Conservation (phyloP, 2,113 vertebrate species). For the Hyperoodon ampullatus region DNA sequence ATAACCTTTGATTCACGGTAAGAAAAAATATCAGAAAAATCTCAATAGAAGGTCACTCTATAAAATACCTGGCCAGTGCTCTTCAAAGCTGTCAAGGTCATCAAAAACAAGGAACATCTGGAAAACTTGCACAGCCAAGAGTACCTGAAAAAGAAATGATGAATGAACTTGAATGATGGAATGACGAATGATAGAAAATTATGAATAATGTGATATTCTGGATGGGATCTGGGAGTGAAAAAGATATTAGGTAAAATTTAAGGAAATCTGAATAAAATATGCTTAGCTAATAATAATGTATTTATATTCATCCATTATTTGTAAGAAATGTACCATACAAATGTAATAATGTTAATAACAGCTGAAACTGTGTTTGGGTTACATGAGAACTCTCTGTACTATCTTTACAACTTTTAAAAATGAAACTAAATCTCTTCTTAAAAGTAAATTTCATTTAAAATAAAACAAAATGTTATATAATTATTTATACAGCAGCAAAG, state of each 20-base stretch:
- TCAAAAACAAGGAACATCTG: background rate
- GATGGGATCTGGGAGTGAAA: background rate
- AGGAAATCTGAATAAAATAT: background rate
- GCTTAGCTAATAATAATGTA: background rate
- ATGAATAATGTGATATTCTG: background rate
- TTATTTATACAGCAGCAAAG: background rate
- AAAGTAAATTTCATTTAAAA: background rate
- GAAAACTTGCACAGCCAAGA: background rate
- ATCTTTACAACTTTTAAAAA: background rate
- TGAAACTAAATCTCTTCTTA: background rate
- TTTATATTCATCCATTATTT: background rate
- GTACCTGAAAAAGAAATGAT: background rate
- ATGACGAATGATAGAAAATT: background rate
- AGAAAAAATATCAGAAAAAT: background rate
- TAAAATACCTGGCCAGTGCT: background rate
- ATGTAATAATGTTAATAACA: background rate
- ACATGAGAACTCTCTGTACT: background rate
- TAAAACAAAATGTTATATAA: background rate
- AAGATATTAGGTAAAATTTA: background rate
- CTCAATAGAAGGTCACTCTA: background rate
- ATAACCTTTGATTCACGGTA: background rate
- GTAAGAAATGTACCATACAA: background rate
- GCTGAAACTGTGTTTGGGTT: background rate
- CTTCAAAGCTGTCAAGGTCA: background rate
- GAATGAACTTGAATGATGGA: background rate